Base-by-base conservation (phyloP, 1,140 invertebrate species). In the Musca domestica region DNA sequence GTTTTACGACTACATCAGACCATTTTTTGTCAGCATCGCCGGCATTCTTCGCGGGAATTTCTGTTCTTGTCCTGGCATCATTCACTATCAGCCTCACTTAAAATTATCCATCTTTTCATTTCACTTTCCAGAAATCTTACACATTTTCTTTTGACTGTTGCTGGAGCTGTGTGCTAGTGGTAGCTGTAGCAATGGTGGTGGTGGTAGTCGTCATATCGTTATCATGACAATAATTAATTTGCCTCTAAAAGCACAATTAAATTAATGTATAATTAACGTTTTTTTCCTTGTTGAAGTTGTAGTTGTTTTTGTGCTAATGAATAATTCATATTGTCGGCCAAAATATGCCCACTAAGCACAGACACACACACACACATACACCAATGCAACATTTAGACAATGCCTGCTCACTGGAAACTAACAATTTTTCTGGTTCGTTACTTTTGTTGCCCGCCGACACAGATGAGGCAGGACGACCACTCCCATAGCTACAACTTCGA, bases 221-320 rank as follows among this genome's bases (percentile, higher is more conserved):
- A 61, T 61, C 27, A 61, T 61, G 27, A 41, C 34, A 61, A 61
- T 61, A 34, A 56, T 58, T 67, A 48, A 58, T 27, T 61, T 25
- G 54, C 7, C 66, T 23, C 46, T 58, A 67, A 46, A 49, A 63
- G 64, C 65, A 46, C 68, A 69, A 63, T 69, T 67, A 69, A 69
- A 69, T 69, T 69, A 69, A 66, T 56, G 56, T 67, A 15, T 67
- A 69, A 69, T 69, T 69, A 67, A 67, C 46, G 27, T 66, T 17
- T 34, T 25, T 27, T 58, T 30, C n/a, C 30, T n/a, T n/a, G 2
- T 58, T 51, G n/a, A n/a, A n/a, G 6, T 51, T 51, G 48, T 51
- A 19, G 48, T 20, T 19, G 20, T 51, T 51, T 51, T 51, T 51
- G 48, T 61, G n/a, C 6, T 61, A 19, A 66, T 69, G 54, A 69